phyloP scores from a whole-genome alignment of 2,888 invertebrate genomes.

The Sinelater perroti region DNA sequence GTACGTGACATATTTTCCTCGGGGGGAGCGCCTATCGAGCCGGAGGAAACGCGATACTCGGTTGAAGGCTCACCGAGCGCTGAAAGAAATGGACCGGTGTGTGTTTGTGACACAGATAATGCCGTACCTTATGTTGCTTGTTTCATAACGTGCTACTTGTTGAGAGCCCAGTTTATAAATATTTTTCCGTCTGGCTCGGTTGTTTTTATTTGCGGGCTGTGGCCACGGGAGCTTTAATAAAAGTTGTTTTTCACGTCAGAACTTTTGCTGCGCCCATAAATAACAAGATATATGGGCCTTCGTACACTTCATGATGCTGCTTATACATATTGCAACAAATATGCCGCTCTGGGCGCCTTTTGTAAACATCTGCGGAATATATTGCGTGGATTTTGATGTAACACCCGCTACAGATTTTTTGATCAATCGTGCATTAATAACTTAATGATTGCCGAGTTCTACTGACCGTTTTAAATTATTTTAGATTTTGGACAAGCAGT shows the following conservation, averaged over 20 bases:
- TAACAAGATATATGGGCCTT: conserved; percentile 33
- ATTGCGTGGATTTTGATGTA: conserved; percentile 9
- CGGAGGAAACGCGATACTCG: conserved; percentile 35
- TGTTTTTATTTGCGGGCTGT: conserved; percentile 26
- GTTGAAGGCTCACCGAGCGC: conserved; percentile 36
- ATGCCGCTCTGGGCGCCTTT: conserved; percentile 14
- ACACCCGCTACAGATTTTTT: no score
- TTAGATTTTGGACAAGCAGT: no score
- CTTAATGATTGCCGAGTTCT: no score
- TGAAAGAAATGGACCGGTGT: conserved; percentile 41
- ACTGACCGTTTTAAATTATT: no score
- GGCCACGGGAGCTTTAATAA: conserved; percentile 33
- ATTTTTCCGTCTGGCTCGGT: conserved; percentile 32
- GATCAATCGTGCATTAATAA: no score
- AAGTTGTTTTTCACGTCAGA: conserved; percentile 38
- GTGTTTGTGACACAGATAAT: conserved; percentile 43
- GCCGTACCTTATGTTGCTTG: conserved; percentile 31
- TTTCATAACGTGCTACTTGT: conserved; percentile 37
- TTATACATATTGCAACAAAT: conserved; percentile 35
- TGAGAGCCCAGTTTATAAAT: conserved; percentile 30
- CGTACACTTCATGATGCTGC: conserved; percentile 29
- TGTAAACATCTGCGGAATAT: conserved; percentile 12
- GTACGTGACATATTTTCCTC: conserved; percentile 47
- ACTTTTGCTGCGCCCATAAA: conserved; percentile 35
- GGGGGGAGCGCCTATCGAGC: conserved; percentile 37